Conservation (phyloP, 2,888 invertebrate genomes). For the Metacarcinus magister region DNA sequence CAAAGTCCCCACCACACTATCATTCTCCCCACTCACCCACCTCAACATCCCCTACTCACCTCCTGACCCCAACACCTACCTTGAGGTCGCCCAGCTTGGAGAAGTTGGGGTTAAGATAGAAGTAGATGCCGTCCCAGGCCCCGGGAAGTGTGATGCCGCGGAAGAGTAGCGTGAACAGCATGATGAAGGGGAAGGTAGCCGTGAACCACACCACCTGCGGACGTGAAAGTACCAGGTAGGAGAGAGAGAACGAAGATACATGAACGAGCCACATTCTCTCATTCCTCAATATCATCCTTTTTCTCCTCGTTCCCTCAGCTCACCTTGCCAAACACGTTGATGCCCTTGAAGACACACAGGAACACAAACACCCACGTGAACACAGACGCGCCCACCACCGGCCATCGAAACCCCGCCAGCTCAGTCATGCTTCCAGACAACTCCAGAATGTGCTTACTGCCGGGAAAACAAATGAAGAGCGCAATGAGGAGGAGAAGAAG, state of each 20-base stretch:
- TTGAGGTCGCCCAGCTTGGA: constrained; percentile 69
- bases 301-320: background rate
- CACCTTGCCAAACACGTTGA: constrained; percentile 93
- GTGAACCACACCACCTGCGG: constrained; percentile 92
- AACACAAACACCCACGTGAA: constrained; percentile 93
- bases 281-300: background rate
- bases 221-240: background rate
- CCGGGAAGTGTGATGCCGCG: constrained; percentile 93
- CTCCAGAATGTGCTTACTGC: constrained; percentile 91
- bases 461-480: constrained; percentile 57
- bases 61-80: background rate
- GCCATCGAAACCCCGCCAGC: constrained; percentile 92
- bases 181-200: constrained; percentile 92
- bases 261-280: background rate
- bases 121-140: constrained; percentile 90
- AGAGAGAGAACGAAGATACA: background rate
- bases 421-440: constrained; percentile 90
- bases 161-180: constrained; percentile 89
- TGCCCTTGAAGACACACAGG: constrained; percentile 93
- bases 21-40: background rate
- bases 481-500: background rate
- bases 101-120: constrained; percentile 86
- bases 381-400: constrained; percentile 90
- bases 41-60: background rate
- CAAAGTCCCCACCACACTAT: too few relatives aligned